Conservation (phyloP, 2,888 invertebrate genomes). For the Habroteleia sp. region DNA sequence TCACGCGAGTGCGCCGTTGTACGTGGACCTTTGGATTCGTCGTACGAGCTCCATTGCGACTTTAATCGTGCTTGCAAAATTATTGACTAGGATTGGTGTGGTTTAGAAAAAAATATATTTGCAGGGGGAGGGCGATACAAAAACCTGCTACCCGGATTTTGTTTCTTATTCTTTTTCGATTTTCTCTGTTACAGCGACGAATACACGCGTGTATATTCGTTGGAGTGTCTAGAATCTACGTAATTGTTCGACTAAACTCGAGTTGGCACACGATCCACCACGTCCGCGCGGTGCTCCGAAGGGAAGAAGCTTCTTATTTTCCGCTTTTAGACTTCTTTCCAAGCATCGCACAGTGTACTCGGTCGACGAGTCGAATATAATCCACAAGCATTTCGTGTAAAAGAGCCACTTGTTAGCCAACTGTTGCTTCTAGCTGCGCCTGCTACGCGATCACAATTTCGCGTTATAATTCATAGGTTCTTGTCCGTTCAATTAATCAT, state of each 20-base stretch:
- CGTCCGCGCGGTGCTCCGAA: conserved; percentile 59
- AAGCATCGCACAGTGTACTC: conserved; percentile 65
- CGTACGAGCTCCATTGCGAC: conserved; percentile 45
- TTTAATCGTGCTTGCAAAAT: conserved; percentile 37
- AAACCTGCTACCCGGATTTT: conserved; percentile 21
- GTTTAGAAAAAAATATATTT: conserved; percentile 44
- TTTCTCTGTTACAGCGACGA: conserved; percentile 41
- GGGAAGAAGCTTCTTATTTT: conserved; percentile 63
- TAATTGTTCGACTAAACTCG: conserved; percentile 59
- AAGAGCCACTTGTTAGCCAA: conserved; percentile 80
- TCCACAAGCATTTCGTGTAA: conserved; percentile 72
- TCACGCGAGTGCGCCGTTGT: conserved; percentile 34
- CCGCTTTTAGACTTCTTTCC: conserved; percentile 63
- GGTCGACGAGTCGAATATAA: conserved; percentile 71
- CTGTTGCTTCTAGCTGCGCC: conserved; percentile 75
- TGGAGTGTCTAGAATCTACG: conserved; percentile 52
- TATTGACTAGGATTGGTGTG: conserved; percentile 12
- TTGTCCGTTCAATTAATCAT: conserved; percentile 44
- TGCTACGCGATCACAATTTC: conserved; percentile 67
- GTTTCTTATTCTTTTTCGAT: conserved; percentile 9
- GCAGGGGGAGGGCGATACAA: conserved; percentile 12
- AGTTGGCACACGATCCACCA: conserved; percentile 65
- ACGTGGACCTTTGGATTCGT: conserved; percentile 52
- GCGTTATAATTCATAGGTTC: conserved; percentile 70
- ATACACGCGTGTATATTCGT: conserved; percentile 31